Evolutionary conservation across 2,113 vertebrate species (phyloP).

Genomic region (Cyprinodon brontotheroides): DNA sequence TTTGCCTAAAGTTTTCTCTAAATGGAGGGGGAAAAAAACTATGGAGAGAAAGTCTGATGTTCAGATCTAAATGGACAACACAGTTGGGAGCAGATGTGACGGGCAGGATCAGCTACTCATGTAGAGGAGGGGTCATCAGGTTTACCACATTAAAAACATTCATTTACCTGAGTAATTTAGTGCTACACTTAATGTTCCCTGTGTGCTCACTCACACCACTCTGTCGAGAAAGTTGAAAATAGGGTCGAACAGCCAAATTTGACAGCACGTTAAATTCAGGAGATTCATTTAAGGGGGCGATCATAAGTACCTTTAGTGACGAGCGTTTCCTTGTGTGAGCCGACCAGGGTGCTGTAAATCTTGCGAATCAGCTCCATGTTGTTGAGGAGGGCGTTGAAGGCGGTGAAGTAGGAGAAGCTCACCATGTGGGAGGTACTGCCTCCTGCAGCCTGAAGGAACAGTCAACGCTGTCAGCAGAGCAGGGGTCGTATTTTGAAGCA

Average conservation of each 20-base stretch:
- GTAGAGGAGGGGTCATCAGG: conserved; percentile 44
- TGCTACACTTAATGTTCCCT: conserved; percentile 71
- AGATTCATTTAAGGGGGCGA: not conserved
- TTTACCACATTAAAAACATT: conserved; percentile 51
- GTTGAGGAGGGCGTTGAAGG: conserved; percentile 96
- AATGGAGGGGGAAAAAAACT: conserved; percentile 7
- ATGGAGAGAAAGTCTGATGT: conserved; percentile 33
- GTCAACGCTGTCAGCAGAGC: conserved; percentile 20
- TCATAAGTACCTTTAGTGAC: conserved; percentile 91
- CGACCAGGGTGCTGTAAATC: conserved; percentile 94
- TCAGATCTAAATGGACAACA: conserved; percentile 56
- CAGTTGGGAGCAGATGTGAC: conserved; percentile 51
- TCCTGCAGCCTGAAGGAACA: conserved; percentile 86
- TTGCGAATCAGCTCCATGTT: conserved; percentile 98
- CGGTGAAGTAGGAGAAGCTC: conserved; percentile 99
- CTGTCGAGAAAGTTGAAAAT: conserved; percentile 70
- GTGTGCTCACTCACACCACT: conserved; percentile 67
- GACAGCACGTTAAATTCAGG: conserved; percentile 31
- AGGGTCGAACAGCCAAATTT: conserved; percentile 55
- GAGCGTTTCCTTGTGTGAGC: conserved; percentile 87
- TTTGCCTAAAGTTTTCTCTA: conserved; percentile 31
- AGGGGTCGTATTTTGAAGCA: conserved; percentile 1
- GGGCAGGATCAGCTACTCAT: conserved; percentile 44
- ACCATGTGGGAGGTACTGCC: conserved; percentile 94
- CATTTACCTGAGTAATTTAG: conserved; percentile 73